Evolutionary conservation across 2,113 vertebrate species (phyloP).

Genomic region (Chiloscyllium plagiosum): DNA sequence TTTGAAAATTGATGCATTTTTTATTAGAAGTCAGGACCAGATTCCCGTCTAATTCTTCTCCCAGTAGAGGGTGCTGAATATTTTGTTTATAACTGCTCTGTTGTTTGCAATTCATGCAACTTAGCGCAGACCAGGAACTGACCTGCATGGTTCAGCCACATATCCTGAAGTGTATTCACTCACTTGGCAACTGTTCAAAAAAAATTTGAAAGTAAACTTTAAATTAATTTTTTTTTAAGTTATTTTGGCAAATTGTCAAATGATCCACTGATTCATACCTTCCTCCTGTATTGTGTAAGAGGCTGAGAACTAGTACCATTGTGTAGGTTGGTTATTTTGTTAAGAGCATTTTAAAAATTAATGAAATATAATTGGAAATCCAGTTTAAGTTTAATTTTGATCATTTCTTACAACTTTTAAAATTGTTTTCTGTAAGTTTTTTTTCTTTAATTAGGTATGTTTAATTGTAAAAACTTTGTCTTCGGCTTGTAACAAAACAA

Average conservation of each 20-base stretch:
- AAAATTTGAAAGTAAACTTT: neutral
- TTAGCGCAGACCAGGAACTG: neutral
- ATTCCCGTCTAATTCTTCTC: neutral
- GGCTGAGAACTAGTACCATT: neutral
- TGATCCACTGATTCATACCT: neutral
- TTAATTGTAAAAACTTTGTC: neutral
- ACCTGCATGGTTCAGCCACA: neutral
- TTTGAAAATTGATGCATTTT: neutral
- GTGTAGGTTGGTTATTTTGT: neutral
- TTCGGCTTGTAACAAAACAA: neutral
- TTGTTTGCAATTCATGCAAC: neutral
- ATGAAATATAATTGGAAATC: neutral
- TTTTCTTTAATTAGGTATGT: neutral
- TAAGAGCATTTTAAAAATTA: neutral
- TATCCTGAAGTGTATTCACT: neutral
- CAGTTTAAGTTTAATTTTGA: neutral
- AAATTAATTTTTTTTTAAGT: neutral
- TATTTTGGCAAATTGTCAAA: neutral
- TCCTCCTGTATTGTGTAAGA: neutral
- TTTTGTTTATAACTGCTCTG: neutral
- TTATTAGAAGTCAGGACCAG: neutral
- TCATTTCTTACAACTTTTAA: neutral
- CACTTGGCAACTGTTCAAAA: neutral
- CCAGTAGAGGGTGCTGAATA: neutral
- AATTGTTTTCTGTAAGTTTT: neutral